Conservation (phyloP, 2,113 vertebrate genomes). For the Chauna torquata region DNA sequence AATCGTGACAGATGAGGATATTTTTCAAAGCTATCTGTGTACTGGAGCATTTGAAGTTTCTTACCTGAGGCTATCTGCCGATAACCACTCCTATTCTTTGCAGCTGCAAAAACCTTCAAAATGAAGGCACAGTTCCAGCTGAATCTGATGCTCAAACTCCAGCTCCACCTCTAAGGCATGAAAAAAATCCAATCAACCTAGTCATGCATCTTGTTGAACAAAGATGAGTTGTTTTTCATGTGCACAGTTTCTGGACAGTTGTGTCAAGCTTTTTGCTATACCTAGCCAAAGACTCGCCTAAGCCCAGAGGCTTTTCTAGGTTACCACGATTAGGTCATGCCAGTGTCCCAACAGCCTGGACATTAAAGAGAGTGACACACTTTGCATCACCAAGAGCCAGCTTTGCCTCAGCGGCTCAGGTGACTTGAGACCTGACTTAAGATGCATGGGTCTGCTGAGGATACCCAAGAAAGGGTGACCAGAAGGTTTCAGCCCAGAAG, state of each 20-base stretch:
- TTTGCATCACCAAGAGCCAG: neutral
- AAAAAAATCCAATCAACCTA: neutral
- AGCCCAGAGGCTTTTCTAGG: neutral
- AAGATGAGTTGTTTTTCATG: neutral
- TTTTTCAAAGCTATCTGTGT: conserved; percentile 24
- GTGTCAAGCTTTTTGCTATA: neutral
- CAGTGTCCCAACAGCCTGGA: neutral
- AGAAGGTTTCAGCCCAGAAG: neutral
- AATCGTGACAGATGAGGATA: neutral
- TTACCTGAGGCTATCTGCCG: conserved; percentile 43
- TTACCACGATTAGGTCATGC: neutral
- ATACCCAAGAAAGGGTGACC: neutral
- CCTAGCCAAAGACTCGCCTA: neutral
- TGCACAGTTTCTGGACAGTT: neutral
- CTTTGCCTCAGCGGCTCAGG: neutral
- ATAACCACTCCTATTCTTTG: conserved; percentile 9
- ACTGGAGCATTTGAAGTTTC: conserved; percentile 33
- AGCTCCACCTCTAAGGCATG: neutral
- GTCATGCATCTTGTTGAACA: neutral
- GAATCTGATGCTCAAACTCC: neutral
- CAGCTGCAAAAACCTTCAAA: conserved; percentile 16
- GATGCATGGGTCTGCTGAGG: neutral
- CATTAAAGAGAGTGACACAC: neutral
- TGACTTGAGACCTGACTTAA: neutral
- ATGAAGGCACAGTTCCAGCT: conserved; percentile 26